Percentiles rank a stretch among this genome's conserved stretches.
These are phyloP conservation scores for Pachliopta kotzebuea DNA, from an alignment of 2,888 invertebrate species.

Conservation along the genomic window DNA sequence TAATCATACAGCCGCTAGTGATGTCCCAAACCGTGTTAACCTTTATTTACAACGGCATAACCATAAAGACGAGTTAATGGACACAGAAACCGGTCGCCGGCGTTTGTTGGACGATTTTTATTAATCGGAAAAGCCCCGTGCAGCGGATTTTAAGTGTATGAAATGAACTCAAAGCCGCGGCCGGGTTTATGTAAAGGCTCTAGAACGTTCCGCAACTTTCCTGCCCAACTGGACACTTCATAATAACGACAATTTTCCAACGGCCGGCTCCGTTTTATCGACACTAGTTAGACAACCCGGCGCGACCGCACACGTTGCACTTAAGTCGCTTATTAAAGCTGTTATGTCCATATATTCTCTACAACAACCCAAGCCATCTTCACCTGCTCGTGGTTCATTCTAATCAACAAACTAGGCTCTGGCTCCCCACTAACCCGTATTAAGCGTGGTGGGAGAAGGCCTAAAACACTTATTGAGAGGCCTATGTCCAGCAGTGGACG, in stretches of 20 bases:
- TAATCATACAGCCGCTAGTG: constrained; percentile 7
- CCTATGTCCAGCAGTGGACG: too few relatives aligned
- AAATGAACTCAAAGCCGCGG: constrained; percentile 32
- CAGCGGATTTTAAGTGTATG: constrained; percentile 22
- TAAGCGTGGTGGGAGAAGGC: too few relatives aligned
- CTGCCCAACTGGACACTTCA: constrained; percentile 42
- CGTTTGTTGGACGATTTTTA: constrained; percentile 17
- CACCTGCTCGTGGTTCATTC: too few relatives aligned
- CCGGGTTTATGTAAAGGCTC: constrained; percentile 50
- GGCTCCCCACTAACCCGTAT: too few relatives aligned
- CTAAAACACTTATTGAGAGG: too few relatives aligned
- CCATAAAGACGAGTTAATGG: constrained; percentile 15
- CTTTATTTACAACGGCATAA: constrained; percentile 19
- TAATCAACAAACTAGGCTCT: too few relatives aligned
- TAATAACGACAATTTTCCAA: constrained; percentile 41
- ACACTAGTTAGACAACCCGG: constrained; percentile 26
- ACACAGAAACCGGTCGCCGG: constrained; percentile 21
- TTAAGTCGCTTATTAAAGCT: constrained; percentile 8
- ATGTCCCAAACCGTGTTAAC: constrained; percentile 21
- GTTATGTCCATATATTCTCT: too few relatives aligned
- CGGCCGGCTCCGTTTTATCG: constrained; percentile 37
- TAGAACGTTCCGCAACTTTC: constrained; percentile 64
- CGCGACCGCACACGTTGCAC: constrained; percentile 8
- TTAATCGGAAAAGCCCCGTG: constrained; percentile 20
- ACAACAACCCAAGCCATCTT: too few relatives aligned